Evolutionary conservation across 2,888 invertebrate genomes (phyloP), one percentile per base, ranked within the genome.

Genomic region (Dorcus hopei): DNA sequence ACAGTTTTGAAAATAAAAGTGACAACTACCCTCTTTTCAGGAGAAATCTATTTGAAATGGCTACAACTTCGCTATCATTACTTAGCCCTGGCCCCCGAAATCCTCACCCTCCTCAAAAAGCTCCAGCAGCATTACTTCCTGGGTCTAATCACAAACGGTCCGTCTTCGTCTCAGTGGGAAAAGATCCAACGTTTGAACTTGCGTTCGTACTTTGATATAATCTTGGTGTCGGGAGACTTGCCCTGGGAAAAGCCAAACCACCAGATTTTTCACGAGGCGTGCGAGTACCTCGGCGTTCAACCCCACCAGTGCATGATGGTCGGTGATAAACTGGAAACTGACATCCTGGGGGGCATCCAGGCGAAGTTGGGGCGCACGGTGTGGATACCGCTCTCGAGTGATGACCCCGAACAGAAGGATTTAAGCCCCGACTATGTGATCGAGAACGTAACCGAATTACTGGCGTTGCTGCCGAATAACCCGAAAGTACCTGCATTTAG

Each of bases 151-250:
- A 92, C 93, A 68, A 94, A 94, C 78, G 93, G 93, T 49, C 89
- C 93, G 9, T 91, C 93, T 59, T 85, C 87, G 63, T 89, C 91
- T 39, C 93, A 94, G 79, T 93, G 93, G 92, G 93, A 94, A 81
- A 94, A 94, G 80, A 84, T 94, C 64, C 83, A 86, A 61, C 85
- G 84, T 65, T 81, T 92, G 64, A 83, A 85, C 53, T 81, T 92
- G 47, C 83, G 85, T 67, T 83, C 84, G 69, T 87, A 86, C 79
- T 93, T 93, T 78, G 91, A 92, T 79, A 84, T 88, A 70, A 84
- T 91, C 72, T 80, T 91, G 69, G 91, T 93, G 43, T 91, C 91
- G 49, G 91, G 91, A 14, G 93, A 93, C 79, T 80, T 90, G 69
- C 89, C 89, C 3, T 92, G 90, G 88, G 93, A 93, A 80, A 94